Evolutionary conservation across 92 coral and sea anemone species (phyloP), one percentile per base, ranked within the genome.

Genomic region (Porites rus): DNA sequence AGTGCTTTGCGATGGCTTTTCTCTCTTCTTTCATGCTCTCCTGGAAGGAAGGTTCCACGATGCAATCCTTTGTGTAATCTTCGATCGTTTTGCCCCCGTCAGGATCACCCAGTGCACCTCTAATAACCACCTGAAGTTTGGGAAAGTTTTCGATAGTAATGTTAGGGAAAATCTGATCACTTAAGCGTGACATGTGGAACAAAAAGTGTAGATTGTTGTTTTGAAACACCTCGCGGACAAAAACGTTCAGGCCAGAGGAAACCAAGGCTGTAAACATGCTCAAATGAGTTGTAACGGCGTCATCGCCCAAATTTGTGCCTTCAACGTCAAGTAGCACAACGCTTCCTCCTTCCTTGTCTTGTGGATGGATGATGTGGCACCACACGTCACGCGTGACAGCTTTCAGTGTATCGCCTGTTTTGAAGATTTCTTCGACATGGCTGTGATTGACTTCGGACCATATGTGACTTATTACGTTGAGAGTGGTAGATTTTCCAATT

Each of bases 321-420:
- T 79, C 74, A 0, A 79, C 84, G 59, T 79, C 84, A 0, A 79
- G 74, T 6, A 77, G 19, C 38, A 77, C 28, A 43, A 61, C 7
- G 51, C 54, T 62, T 3, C 69, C 31, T 25, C 22, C 25, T 14
- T 17, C 1, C 64, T 43, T 16, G 68, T n/a, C 46, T 22, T 54
- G 64, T 9, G 13, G 38, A 20, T 21, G 72, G 24, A 12, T 67
- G 72, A 67, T 67, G 13, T 54, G 14, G 3, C 58, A 67, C 88
- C 88, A 84, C 6, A 84, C 81, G 13, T 65, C 81, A 8, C 56
- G 88, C 52, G 88, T 84, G 65, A 84, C 88, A 11, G 88, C 4
- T 31, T 46, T 7, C 13, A 62, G 7, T 10, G 80, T 51, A 46
- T 74, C 81, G 3, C 88, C 88, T 1, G 88, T 84, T 60, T 75